Percentiles rank a stretch among this genome's conserved stretches.
Evolutionary conservation across 2,888 invertebrate genomes (phyloP).

Genomic region (Mythimna impura): DNA sequence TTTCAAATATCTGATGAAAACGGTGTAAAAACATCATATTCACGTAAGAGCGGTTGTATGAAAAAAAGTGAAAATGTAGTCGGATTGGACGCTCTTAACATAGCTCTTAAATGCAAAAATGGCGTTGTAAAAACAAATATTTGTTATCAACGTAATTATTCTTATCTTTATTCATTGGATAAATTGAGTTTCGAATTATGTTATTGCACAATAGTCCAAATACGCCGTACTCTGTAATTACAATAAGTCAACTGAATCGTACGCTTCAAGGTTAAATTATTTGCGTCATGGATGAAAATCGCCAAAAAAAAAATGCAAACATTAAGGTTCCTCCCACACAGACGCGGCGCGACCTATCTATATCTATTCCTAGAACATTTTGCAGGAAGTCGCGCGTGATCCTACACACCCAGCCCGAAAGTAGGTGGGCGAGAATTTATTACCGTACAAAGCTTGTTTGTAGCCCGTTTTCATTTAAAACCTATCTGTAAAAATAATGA

Average conservation of each 20-base stretch:
- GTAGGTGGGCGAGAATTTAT: neutral
- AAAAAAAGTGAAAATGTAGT: no score
- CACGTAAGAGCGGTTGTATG: no score
- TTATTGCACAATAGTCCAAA: slow-evolving; percentile 20
- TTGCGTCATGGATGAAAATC: slow-evolving; percentile 28
- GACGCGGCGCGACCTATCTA: neutral
- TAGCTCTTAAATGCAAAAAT: slow-evolving; percentile 3
- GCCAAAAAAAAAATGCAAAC: slow-evolving; percentile 28
- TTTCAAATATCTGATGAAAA: no score
- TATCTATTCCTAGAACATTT: slow-evolving; percentile 32
- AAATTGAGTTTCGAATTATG: slow-evolving; percentile 6
- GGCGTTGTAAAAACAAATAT: slow-evolving; percentile 8
- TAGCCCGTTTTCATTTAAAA: neutral
- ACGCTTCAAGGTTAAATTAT: slow-evolving; percentile 38
- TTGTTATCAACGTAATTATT: slow-evolving; percentile 5
- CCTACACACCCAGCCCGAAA: neutral
- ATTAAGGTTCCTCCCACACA: slow-evolving; percentile 35
- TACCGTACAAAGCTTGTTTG: neutral
- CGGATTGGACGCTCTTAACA: neutral
- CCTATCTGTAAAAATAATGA: neutral
- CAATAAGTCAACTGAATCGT: slow-evolving; percentile 41
- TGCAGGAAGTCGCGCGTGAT: slow-evolving; percentile 9
- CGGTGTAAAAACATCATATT: no score
- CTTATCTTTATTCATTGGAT: slow-evolving; percentile 12
- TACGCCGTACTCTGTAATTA: slow-evolving; percentile 23